Percentiles rank a stretch among this genome's conserved stretches.
Conservation (phyloP, 2,888 invertebrate genomes). For the Drosophila fulvimacula region DNA sequence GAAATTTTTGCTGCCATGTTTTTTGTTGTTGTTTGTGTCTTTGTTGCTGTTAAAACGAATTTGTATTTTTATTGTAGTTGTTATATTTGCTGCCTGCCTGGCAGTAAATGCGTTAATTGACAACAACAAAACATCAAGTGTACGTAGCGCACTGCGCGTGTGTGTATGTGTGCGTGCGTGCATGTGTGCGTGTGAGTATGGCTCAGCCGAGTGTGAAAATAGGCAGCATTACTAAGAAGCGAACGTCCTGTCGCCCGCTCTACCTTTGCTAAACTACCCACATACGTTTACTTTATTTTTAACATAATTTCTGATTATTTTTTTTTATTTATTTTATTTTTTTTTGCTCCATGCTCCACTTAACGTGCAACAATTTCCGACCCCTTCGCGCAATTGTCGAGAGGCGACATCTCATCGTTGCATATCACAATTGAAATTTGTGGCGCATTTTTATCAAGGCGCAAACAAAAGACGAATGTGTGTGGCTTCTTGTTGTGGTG, state of each 20-base stretch:
- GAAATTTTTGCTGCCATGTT: constrained; percentile 74
- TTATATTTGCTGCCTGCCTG: constrained; percentile 46
- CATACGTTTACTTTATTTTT: constrained; percentile 59
- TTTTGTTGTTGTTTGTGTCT: constrained; percentile 49
- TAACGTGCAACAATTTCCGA: constrained; percentile 72
- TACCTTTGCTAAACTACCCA: constrained; percentile 34
- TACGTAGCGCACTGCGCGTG: constrained; percentile 23
- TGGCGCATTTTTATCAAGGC: constrained; percentile 72
- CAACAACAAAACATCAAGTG: constrained; percentile 62
- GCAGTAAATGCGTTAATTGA: constrained; percentile 74
- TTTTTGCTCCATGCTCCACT: constrained; percentile 73
- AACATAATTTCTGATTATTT: constrained; percentile 16
- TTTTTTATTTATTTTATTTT: constrained; percentile 20
- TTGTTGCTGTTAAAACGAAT: constrained; percentile 52
- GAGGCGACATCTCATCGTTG: constrained; percentile 48
- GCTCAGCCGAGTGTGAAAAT: constrained; percentile 62
- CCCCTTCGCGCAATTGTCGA: constrained; percentile 27
- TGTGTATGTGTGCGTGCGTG: constrained; percentile 15
- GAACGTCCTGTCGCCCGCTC: constrained; percentile 57
- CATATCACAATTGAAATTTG: constrained; percentile 75
- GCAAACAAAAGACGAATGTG: constrained; percentile 43
- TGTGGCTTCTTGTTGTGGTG: constrained; percentile 51
- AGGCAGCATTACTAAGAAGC: constrained; percentile 45
- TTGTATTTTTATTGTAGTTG: constrained; percentile 45
- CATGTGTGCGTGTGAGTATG: constrained; percentile 26